Evolutionary conservation across 2,797 vertebrate species (phyloP), one percentile per base, ranked within the genome.

Genomic region (Eospalax fontanierii): DNA sequence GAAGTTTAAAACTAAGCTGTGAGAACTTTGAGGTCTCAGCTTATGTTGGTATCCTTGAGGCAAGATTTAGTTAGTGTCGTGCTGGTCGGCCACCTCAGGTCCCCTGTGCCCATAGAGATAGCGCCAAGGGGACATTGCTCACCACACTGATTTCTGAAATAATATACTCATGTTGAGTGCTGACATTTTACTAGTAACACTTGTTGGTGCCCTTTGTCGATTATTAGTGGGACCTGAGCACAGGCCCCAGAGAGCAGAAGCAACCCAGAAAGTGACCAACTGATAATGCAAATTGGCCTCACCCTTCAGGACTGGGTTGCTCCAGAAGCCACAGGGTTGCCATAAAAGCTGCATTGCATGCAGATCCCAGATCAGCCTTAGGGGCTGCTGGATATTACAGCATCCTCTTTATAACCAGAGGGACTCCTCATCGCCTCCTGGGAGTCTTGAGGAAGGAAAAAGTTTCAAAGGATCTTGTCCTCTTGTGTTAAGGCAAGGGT

Each of bases 281-380:
- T 6, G 24, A 65, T 15, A 8, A 1, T 12, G 7, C 66, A 21
- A 40, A 30, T 28, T 83, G 68, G 11, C 57, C 40, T 35, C 4
- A 16, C n/a, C 0, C 0, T 0, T 0, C 11, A 11, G 63, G 80
- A 75, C 10, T 18, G n/a, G 9, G n/a, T n/a, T n/a, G n/a, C n/a
- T n/a, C n/a, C 16, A 54, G 63, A 2, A 6, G 76, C 54, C 43
- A 14, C 1, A 7, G 12, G 43, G 14, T 38, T 1, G 8, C 30
- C 28, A 9, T 28, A 24, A 38, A 38, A 6, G 8, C 30, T 14
- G 33, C 2, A 26, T 7, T 38, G 18, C 26, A 0, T 61, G 19
- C 18, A 63, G 50, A 66, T 40, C 33, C 18, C 40, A 70, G 11
- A 4, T 63, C 89, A 71, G 50, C 84, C n/a, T 38, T 18, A 15